Evolutionary conservation across 2,888 invertebrate species (phyloP).

Genomic region (Cosmia trapezina): DNA sequence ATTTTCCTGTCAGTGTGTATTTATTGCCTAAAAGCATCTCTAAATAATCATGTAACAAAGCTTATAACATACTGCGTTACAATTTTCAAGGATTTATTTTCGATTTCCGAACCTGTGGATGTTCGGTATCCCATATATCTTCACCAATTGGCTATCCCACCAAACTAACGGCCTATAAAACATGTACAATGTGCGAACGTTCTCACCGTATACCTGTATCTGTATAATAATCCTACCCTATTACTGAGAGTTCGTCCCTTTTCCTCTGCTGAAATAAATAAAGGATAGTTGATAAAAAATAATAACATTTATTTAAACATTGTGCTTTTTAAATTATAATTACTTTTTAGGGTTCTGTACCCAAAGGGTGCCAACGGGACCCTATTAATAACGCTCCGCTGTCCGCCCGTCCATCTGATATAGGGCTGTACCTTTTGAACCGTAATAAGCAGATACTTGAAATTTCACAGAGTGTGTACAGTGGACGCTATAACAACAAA

Average conservation of each 20-base stretch:
- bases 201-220: slow-evolving; percentile 15
- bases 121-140: slow-evolving; percentile 37
- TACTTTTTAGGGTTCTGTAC: neutral
- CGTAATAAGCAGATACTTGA: no score
- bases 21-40: neutral
- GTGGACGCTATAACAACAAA: no score
- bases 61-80: neutral
- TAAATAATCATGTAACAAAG: slow-evolving; percentile 9
- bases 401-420: no score
- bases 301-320: neutral
- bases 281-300: neutral
- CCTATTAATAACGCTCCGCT: no score
- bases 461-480: no score
- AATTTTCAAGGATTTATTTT: slow-evolving; percentile 43
- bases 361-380: no score
- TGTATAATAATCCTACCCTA: slow-evolving; percentile 17
- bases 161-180: slow-evolving; percentile 46
- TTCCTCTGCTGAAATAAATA: slow-evolving; percentile 5
- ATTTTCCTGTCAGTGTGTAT: neutral
- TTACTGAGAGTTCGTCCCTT: slow-evolving; percentile 5
- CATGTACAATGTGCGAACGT: slow-evolving; percentile 37
- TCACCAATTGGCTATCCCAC: slow-evolving; percentile 43
- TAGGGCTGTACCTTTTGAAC: no score
- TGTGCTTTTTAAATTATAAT: neutral
- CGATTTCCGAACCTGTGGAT: slow-evolving; percentile 37